Conservation (phyloP, 2,888 invertebrate species). For the Homarus gammarus region DNA sequence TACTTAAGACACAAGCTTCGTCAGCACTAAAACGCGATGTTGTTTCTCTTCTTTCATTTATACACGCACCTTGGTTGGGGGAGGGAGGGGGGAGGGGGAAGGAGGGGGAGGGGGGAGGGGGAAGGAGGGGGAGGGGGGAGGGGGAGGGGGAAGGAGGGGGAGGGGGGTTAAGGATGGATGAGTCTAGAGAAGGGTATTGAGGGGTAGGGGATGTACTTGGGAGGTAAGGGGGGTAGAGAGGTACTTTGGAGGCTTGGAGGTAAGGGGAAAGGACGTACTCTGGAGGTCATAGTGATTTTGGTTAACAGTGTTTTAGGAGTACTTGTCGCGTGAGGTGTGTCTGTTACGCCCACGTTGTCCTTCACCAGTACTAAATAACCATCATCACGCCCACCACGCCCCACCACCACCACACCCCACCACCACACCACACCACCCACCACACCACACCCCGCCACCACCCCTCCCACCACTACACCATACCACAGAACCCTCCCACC, state of each 20-base stretch:
- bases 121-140: no score
- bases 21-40: no score
- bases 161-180: neutral
- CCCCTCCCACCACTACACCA: neutral
- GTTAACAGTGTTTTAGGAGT: no score
- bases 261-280: neutral
- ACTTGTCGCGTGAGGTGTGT: no score
- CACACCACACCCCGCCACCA: neutral
- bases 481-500: neutral
- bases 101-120: neutral
- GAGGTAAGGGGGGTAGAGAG: slow-evolving; percentile 1
- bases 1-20: no score
- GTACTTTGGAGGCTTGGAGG: neutral
- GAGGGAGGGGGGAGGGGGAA: neutral
- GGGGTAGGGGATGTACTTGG: neutral
- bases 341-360: no score
- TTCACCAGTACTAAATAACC: no score
- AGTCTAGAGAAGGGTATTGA: neutral
- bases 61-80: neutral
- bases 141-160: neutral
- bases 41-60: no score
- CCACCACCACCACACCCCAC: neutral
- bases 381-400: no score
- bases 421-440: neutral
- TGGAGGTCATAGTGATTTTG: no score